Percentiles rank a stretch among this genome's conserved stretches.
These are phyloP conservation scores for Stenotaenia linearis DNA, from an alignment of 2,888 invertebrate species.

Conservation along the genomic window DNA sequence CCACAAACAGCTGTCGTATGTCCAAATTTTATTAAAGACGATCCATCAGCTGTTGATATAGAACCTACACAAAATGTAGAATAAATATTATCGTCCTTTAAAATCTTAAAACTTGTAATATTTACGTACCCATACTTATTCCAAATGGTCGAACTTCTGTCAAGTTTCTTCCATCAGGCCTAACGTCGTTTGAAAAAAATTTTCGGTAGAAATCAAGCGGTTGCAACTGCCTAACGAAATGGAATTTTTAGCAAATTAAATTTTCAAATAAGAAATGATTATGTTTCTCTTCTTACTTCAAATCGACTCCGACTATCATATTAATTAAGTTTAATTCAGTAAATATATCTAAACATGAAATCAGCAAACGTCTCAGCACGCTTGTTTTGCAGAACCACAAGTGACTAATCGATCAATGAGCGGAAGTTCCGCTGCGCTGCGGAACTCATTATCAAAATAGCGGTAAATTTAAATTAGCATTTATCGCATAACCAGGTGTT, in stretches of 20 bases:
- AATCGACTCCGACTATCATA: background rate
- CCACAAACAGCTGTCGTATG: conserved; percentile 78
- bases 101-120: background rate
- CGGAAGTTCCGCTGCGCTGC: no score
- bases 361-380: no score
- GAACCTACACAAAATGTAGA: no score
- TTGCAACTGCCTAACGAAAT: background rate
- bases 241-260: background rate
- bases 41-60: conserved; percentile 35
- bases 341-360: no score
- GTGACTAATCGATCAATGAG: no score
- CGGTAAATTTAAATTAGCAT: no score
- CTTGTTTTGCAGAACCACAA: no score
- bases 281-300: background rate
- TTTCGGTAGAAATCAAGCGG: background rate
- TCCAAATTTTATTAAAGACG: conserved; percentile 54
- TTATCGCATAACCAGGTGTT: no score
- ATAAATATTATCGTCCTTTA: background rate
- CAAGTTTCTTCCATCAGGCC: background rate
- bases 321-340: no score
- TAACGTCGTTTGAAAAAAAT: background rate
- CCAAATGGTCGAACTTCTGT: background rate
- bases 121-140: background rate
- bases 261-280: background rate
- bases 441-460: no score